phyloP scores from a whole-genome alignment of 2,888 invertebrate genomes.

The Drosophila niveifrons region DNA sequence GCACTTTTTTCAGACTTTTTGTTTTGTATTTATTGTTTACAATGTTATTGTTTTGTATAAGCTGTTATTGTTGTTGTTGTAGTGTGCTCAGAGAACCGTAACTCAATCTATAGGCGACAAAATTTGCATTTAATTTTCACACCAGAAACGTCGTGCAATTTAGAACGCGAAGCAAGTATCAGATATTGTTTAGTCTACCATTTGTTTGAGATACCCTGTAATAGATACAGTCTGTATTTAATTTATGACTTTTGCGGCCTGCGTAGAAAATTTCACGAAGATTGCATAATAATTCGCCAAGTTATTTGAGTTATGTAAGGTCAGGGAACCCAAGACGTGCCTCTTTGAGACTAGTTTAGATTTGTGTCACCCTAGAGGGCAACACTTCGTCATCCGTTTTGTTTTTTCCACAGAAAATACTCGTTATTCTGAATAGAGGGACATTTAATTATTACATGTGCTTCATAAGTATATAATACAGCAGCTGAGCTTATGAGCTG shows the following conservation, averaged over 20 bases:
- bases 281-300: background rate
- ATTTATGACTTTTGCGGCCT: background rate
- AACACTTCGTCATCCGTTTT: background rate
- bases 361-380: background rate
- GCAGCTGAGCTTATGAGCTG: slow-evolving; percentile 1
- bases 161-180: background rate
- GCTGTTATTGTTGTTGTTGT: slow-evolving; percentile 9
- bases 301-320: background rate
- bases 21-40: slow-evolving; percentile 23
- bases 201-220: slow-evolving; percentile 3
- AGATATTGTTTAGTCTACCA: slow-evolving; percentile 18
- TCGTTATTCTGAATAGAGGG: background rate
- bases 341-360: background rate
- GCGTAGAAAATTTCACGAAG: background rate
- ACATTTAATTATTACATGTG: slow-evolving; percentile 4
- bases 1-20: slow-evolving; percentile 5
- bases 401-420: slow-evolving; percentile 1
- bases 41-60: slow-evolving; percentile 12
- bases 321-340: background rate
- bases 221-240: background rate
- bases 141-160: slow-evolving; percentile 31
- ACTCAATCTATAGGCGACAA: slow-evolving; percentile 41
- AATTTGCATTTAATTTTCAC: slow-evolving; percentile 59
- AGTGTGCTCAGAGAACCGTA: slow-evolving; percentile 22
- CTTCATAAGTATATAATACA: slow-evolving; percentile 2